These are phyloP conservation scores for Pheucticus melanocephalus DNA, from an alignment of 2,113 vertebrate genomes.

Conservation along the genomic window DNA sequence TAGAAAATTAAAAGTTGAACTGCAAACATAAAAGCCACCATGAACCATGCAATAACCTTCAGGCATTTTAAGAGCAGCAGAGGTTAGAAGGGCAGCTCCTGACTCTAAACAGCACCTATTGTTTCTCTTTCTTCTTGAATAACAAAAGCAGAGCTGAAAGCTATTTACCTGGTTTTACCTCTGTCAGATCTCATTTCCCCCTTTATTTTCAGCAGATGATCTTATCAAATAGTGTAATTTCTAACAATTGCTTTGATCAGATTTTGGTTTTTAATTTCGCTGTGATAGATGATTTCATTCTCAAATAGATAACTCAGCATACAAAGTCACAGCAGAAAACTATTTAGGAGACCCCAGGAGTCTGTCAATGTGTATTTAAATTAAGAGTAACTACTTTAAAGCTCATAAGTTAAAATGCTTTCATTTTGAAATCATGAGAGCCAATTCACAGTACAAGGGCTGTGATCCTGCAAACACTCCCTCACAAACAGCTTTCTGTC, in stretches of 20 bases:
- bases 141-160: conserved; percentile 75
- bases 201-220: conserved; percentile 49
- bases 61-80: conserved; percentile 73
- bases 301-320: not conserved
- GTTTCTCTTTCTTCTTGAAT: conserved; percentile 63
- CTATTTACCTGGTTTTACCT: conserved; percentile 74
- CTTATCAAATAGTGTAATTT: conserved; percentile 52
- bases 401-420: not conserved
- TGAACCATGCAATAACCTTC: conserved; percentile 67
- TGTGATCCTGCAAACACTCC: not conserved
- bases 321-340: not conserved
- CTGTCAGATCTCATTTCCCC: conserved; percentile 64
- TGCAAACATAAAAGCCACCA: conserved; percentile 62
- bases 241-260: conserved; percentile 8
- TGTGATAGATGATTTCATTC: not conserved
- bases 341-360: not conserved
- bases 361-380: not conserved
- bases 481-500: not conserved
- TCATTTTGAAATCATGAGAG: not conserved
- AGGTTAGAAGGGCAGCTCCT: conserved; percentile 75
- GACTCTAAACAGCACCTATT: conserved; percentile 76
- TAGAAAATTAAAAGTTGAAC: conserved; percentile 61
- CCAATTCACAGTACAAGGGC: not conserved
- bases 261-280: not conserved
- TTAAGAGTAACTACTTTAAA: not conserved